Percentiles rank a stretch among this genome's conserved stretches.
These are phyloP conservation scores for Eumeta japonica DNA, from an alignment of 1,140 invertebrate species.

Conservation along the genomic window DNA sequence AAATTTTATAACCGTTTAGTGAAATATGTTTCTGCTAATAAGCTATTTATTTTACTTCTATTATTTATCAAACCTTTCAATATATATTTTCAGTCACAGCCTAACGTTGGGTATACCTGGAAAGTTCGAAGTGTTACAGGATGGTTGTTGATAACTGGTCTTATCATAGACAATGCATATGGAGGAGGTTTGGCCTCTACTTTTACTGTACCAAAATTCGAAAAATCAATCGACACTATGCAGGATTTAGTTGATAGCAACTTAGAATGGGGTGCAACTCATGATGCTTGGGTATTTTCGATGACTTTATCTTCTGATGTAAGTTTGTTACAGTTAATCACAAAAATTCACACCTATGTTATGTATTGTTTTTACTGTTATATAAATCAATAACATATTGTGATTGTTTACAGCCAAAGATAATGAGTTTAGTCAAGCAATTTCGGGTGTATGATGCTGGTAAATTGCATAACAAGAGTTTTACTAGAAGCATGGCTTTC, in stretches of 20 bases:
- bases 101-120: constrained; percentile 22
- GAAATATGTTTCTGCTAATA: background rate
- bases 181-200: constrained; percentile 56
- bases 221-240: constrained; percentile 53
- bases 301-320: constrained; percentile 49
- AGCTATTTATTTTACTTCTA: background rate
- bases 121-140: constrained; percentile 35
- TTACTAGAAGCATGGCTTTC: constrained; percentile 48
- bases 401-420: constrained; percentile 32
- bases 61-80: too few species aligned
- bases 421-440: constrained; percentile 41
- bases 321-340: constrained; percentile 4
- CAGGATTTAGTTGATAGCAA: constrained; percentile 51
- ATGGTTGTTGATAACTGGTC: constrained; percentile 45
- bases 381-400: constrained; percentile 7
- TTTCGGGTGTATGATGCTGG: constrained; percentile 45
- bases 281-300: constrained; percentile 61
- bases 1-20: background rate
- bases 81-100: constrained; percentile 24
- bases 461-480: constrained; percentile 36
- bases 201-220: constrained; percentile 59
- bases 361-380: too few species aligned
- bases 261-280: constrained; percentile 59
- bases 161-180: constrained; percentile 57
- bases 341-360: too few species aligned